phyloP scores from a whole-genome alignment of 2,113 vertebrate genomes.

The Tapirus terrestris region DNA sequence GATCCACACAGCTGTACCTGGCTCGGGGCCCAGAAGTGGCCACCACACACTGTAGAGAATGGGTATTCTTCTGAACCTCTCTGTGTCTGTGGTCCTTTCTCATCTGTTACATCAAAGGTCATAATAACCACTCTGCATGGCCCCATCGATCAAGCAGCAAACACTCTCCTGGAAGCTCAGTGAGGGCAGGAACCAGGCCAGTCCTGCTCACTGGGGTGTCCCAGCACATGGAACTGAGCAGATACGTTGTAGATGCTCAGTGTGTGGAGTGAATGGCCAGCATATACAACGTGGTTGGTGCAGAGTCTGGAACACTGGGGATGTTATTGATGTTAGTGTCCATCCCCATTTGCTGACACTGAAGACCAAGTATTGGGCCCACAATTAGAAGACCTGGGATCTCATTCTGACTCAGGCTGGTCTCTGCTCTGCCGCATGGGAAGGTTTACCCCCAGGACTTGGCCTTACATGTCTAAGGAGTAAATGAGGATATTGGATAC shows the following conservation, averaged over 20 bases:
- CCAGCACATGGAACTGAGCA: fast-evolving
- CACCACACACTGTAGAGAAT: fast-evolving
- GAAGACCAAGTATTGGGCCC: not conserved
- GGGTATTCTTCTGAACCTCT: not conserved
- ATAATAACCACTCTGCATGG: fast-evolving
- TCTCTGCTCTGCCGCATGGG: not conserved
- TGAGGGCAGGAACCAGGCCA: not conserved
- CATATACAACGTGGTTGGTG: fast-evolving
- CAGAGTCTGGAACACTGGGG: no score
- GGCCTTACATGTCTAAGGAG: not conserved
- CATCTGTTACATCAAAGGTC: fast-evolving
- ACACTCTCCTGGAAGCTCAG: fast-evolving
- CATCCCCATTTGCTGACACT: not conserved
- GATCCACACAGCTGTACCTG: not conserved
- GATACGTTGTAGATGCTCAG: fast-evolving
- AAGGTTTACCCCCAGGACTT: not conserved
- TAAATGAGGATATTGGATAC: not conserved
- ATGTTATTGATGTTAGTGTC: fast-evolving
- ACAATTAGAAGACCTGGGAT: not conserved
- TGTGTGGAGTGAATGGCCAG: fast-evolving
- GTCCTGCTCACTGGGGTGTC: fast-evolving
- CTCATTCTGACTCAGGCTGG: not conserved
- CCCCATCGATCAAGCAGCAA: fast-evolving
- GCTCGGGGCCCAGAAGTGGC: not conserved
- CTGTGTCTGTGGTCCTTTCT: not conserved